Conservation (phyloP, 1,140 invertebrate genomes). For the Dinoponera quadriceps region DNA sequence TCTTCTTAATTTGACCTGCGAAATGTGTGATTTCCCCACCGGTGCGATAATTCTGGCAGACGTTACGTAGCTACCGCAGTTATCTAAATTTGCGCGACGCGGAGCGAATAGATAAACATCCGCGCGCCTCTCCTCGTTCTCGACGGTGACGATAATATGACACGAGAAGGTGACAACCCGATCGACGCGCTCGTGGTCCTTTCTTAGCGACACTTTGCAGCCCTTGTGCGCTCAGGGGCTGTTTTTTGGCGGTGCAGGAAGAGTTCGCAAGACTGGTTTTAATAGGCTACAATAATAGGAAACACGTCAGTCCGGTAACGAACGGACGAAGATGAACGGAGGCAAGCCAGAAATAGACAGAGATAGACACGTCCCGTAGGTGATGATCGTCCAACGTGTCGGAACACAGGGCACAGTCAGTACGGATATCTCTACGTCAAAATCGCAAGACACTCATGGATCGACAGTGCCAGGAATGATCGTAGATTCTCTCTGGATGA, state of each 20-base stretch:
- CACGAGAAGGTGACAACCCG: not conserved
- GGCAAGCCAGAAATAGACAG: conserved; percentile 24
- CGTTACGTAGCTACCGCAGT: not conserved
- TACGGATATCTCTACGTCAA: conserved; percentile 41
- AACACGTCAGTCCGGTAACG: too few species aligned
- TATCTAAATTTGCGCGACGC: not conserved
- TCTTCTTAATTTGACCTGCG: not conserved
- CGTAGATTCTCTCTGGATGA: conserved; percentile 67
- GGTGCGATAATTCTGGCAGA: not conserved
- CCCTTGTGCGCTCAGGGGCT: conserved; percentile 44
- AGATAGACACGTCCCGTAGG: conserved; percentile 14
- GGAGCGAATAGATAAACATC: conserved; percentile 4
- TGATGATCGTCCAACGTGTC: conserved; percentile 38
- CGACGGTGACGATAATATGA: not conserved
- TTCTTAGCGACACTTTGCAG: conserved; percentile 12
- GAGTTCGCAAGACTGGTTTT: conserved; percentile 40
- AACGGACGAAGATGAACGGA: conserved; percentile 8
- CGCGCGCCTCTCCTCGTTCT: not conserved
- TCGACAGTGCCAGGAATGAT: not conserved
- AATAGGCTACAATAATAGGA: conserved; percentile 16
- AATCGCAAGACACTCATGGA: conserved; percentile 18
- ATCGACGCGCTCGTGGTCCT: conserved; percentile 11
- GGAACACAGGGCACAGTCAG: conserved; percentile 40
- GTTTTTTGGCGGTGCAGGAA: conserved; percentile 40
- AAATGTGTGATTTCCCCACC: conserved; percentile 6